These are phyloP conservation scores for Sesia bembeciformis DNA, from an alignment of 2,888 invertebrate genomes.

Conservation along the genomic window DNA sequence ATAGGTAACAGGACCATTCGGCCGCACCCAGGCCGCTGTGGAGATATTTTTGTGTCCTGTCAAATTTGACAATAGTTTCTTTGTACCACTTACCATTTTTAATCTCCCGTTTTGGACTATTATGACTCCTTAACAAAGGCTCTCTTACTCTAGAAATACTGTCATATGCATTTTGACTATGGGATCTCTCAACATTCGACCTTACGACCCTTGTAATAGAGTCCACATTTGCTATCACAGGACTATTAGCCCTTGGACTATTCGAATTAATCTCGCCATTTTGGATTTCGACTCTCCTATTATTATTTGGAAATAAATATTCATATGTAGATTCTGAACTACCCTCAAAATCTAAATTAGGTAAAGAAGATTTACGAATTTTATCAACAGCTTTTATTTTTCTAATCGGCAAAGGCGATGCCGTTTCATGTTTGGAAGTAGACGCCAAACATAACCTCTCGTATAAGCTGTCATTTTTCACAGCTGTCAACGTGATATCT, in stretches of 20 bases:
- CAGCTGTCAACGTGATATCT: conserved; percentile 17
- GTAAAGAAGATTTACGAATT: conserved; percentile 48
- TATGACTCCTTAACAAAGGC: conserved; percentile 27
- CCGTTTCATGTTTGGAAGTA: conserved; percentile 29
- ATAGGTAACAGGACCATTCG: too few relatives aligned
- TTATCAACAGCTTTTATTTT: conserved; percentile 37
- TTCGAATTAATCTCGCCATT: neutral
- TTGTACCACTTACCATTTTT: conserved; percentile 36
- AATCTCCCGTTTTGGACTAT: conserved; percentile 38
- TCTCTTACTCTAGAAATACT: conserved; percentile 28
- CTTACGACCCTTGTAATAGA: conserved; percentile 11
- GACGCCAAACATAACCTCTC: conserved; percentile 58
- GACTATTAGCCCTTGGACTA: neutral
- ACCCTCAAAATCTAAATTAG: conserved; percentile 39
- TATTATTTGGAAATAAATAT: conserved; percentile 38
- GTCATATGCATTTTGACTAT: conserved; percentile 55
- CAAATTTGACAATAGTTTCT: too few relatives aligned
- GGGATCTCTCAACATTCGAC: conserved; percentile 43
- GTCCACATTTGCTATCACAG: conserved; percentile 1
- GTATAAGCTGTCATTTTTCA: conserved; percentile 31
- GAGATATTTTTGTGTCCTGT: too few relatives aligned
- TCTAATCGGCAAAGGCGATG: conserved; percentile 33
- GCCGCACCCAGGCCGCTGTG: too few relatives aligned
- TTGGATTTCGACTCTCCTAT: neutral
- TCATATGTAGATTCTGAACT: conserved; percentile 45